Evolutionary conservation across 2,113 vertebrate genomes (phyloP).

Genomic region (Upupa epops): DNA sequence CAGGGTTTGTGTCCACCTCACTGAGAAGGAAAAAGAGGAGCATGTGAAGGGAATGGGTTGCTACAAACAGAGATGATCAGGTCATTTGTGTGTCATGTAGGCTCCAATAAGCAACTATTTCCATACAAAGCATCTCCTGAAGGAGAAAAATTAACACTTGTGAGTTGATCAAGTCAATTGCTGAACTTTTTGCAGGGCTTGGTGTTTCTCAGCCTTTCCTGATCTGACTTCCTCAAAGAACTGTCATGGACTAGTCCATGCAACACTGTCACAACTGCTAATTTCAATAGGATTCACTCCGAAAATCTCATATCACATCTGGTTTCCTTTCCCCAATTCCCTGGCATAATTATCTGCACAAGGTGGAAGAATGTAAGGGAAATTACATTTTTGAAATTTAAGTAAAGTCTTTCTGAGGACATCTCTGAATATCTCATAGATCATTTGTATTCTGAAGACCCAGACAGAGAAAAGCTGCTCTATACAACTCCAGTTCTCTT

Average conservation of each 20-base stretch:
- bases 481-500: neutral
- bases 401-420: neutral
- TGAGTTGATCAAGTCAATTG: neutral
- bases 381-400: neutral
- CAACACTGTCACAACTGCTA: neutral
- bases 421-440: neutral
- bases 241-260: neutral
- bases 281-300: neutral
- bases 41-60: neutral
- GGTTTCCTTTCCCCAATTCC: neutral
- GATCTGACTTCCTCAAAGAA: neutral
- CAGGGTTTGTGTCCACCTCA: neutral
- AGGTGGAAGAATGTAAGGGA: neutral
- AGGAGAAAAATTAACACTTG: neutral
- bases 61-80: neutral
- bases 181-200: neutral
- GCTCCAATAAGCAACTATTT: neutral
- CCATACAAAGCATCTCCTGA: neutral
- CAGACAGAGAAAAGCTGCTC: neutral
- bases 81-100: neutral
- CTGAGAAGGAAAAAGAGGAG: neutral
- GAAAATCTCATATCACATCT: neutral
- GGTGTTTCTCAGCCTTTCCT: neutral
- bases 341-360: neutral
- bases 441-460: neutral